Evolutionary conservation across 2,797 vertebrate species (phyloP).

Genomic region (Premnoplex brunnescens): DNA sequence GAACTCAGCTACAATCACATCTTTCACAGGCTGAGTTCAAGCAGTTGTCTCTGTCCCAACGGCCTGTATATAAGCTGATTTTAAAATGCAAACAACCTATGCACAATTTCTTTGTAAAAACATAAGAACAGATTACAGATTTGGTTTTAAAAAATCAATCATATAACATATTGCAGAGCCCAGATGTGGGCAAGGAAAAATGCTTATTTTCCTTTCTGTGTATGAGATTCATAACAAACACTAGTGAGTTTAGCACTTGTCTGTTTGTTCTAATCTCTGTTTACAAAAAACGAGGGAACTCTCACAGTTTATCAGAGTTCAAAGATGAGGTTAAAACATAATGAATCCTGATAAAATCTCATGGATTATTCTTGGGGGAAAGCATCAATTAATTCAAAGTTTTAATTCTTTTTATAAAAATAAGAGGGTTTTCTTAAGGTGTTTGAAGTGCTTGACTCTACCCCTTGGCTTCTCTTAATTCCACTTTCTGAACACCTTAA

Average conservation of each 20-base stretch:
- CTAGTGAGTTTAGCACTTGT: neutral
- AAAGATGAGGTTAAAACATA: neutral
- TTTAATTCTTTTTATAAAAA: constrained; percentile 9
- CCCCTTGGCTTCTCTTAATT: constrained; percentile 7
- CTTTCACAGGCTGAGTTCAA: neutral
- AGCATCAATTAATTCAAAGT: neutral
- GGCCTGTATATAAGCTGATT: neutral
- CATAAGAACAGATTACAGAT: neutral
- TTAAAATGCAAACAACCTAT: neutral
- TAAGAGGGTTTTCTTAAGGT: neutral
- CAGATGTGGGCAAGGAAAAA: neutral
- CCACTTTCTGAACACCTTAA: constrained; percentile 13
- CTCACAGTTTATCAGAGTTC: neutral
- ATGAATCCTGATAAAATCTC: constrained; percentile 23
- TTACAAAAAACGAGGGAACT: neutral
- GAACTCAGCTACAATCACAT: neutral
- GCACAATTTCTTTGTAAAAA: neutral
- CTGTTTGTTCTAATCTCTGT: neutral
- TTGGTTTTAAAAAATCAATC: neutral
- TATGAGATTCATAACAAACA: neutral
- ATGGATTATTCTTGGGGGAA: neutral
- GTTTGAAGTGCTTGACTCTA: constrained; percentile 18
- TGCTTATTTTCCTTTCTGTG: neutral
- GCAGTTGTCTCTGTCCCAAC: neutral
- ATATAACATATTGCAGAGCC: neutral